A percentile compares a stretch with the other conserved stretches of the same genome.
phyloP scores from a whole-genome alignment of 1,140 invertebrate species.

The Leptopilina clavipes region DNA sequence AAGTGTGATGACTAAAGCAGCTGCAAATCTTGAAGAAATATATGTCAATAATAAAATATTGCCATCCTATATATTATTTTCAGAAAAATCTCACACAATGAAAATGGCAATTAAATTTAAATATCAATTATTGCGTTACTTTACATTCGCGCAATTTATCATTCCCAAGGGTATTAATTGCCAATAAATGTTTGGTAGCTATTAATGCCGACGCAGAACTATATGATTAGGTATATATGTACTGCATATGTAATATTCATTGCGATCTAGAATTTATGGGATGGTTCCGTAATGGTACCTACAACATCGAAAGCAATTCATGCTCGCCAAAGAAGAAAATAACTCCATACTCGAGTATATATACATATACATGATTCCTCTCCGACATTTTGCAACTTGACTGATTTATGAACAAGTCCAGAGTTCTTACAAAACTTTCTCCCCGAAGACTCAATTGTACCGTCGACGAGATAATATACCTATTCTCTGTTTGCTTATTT shows the following conservation, averaged over 20 bases:
- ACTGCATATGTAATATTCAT: background rate
- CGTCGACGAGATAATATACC: conserved; percentile 20
- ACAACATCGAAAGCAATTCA: conserved; percentile 1
- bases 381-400: conserved; percentile 34
- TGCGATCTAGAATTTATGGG: conserved; percentile 43
- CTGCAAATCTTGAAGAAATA: background rate
- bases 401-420: conserved; percentile 44
- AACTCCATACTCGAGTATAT: no score
- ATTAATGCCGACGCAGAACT: conserved; percentile 20
- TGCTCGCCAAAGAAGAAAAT: conserved; percentile 37
- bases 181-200: conserved; percentile 32
- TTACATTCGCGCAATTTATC: conserved; percentile 14
- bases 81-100: background rate
- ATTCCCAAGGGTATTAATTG: background rate
- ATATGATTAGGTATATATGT: conserved; percentile 36
- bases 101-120: background rate
- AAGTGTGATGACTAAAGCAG: background rate
- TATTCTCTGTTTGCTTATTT: conserved; percentile 11
- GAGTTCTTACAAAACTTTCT: conserved; percentile 45
- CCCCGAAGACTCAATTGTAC: conserved; percentile 40
- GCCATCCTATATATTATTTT: background rate
- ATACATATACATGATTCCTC: conserved; percentile 44
- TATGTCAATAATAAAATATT: background rate
- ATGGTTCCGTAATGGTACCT: conserved; percentile 15
- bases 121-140: background rate